phyloP scores from a whole-genome alignment of 23 tunicate species.

The Ascidia mentula region DNA sequence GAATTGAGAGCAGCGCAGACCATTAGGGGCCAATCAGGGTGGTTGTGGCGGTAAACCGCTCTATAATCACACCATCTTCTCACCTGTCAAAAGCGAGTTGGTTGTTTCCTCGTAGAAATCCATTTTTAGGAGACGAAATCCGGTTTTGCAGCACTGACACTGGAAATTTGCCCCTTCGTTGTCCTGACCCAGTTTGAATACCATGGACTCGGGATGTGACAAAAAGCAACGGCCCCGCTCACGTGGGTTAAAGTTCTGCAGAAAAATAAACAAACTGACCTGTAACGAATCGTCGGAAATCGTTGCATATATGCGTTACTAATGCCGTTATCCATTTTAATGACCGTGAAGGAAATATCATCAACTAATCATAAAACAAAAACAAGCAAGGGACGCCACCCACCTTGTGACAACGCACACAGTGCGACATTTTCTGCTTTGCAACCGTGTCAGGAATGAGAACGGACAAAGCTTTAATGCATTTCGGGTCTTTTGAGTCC shows the following conservation, averaged over 20 bases:
- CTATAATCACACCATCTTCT: background rate
- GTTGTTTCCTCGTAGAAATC: conserved; percentile 97
- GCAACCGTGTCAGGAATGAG: conserved; percentile 47
- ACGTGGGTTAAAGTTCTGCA: conserved; percentile 37
- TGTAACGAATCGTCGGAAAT: no score
- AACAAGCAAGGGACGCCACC: background rate
- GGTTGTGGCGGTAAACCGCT: background rate
- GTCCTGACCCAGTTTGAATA: conserved; percentile 65
- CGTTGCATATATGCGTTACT: no score
- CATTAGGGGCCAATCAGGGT: background rate
- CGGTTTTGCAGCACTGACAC: conserved; percentile 91
- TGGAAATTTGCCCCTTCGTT: conserved; percentile 88
- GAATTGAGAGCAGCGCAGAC: background rate
- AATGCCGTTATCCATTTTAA: no score
- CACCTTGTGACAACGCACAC: conserved; percentile 90
- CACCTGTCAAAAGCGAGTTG: conserved; percentile 92
- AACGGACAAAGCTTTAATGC: conserved; percentile 53
- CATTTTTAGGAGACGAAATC: conserved; percentile 95
- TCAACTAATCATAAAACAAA: no score
- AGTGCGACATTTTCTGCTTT: conserved; percentile 56
- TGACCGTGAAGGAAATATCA: no score
- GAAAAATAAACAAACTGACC: background rate
- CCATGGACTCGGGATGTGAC: conserved; percentile 98
- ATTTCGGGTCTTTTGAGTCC: conserved; percentile 63
- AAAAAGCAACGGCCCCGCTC: conserved; percentile 79